Evolutionary conservation across 1,140 invertebrate genomes (phyloP).

Genomic region (Drosophila seguyi): DNA sequence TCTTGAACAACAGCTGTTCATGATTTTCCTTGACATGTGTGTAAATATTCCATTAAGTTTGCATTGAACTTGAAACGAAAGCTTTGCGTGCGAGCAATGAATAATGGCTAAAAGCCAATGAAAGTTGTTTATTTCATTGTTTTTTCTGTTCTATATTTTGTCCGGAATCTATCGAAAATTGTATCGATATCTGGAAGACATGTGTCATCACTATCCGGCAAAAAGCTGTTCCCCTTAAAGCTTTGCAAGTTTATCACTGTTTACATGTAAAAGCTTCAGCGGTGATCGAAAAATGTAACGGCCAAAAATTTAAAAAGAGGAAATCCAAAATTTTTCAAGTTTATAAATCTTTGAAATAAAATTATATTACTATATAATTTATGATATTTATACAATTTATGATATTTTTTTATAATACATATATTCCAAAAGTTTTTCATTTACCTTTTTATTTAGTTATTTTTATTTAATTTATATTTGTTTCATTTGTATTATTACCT

Average conservation of each 20-base stretch:
- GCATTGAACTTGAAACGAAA: conserved; percentile 24
- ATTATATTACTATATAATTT: not conserved
- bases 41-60: conserved; percentile 3
- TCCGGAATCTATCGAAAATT: not conserved
- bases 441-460: no score
- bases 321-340: not conserved
- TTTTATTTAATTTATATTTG: not conserved
- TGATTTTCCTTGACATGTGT: conserved; percentile 10
- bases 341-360: not conserved
- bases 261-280: conserved; percentile 25
- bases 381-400: not conserved
- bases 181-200: conserved; percentile 8
- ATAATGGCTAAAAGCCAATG: conserved; percentile 4
- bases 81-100: not conserved
- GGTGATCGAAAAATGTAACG: conserved; percentile 26
- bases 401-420: no score
- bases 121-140: conserved; percentile 11
- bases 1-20: conserved; percentile 28
- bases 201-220: conserved; percentile 3
- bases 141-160: not conserved
- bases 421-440: not conserved
- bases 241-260: conserved; percentile 34
- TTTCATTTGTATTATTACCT: not conserved
- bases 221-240: conserved; percentile 57
- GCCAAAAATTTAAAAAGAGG: conserved; percentile 1